phyloP scores from a whole-genome alignment of 2,113 vertebrate species.

The Motacilla tschutschensis region DNA sequence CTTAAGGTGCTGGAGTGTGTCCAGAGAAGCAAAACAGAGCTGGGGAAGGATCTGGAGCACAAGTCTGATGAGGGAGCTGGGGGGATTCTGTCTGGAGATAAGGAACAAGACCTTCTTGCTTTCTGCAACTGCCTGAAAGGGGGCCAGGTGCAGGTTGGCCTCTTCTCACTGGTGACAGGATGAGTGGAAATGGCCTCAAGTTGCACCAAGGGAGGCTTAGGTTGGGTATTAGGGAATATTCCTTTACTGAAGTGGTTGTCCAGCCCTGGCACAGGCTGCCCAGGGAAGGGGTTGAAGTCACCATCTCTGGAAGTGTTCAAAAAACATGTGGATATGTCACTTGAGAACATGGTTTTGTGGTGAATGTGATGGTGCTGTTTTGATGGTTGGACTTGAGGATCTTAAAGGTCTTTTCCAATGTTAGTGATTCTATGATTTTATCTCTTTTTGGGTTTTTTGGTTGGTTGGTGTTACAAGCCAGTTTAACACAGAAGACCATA shows the following conservation, averaged over 20 bases:
- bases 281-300: neutral
- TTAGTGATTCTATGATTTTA: neutral
- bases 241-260: neutral
- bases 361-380: neutral
- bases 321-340: neutral
- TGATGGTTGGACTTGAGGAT: neutral
- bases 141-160: neutral
- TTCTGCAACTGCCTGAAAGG: neutral
- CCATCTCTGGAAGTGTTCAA: neutral
- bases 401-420: neutral
- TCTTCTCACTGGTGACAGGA: neutral
- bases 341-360: neutral
- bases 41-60: neutral
- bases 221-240: neutral
- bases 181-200: neutral
- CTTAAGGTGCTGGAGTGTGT: neutral
- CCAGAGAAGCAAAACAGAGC: neutral
- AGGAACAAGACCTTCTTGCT: neutral
- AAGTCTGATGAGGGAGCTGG: neutral
- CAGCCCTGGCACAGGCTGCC: neutral
- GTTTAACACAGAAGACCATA: neutral
- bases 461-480: neutral
- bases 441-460: neutral
- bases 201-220: neutral
- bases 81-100: neutral